Base-by-base conservation (phyloP, 2,888 invertebrate species). In the Nesidiocoris tenuis region DNA sequence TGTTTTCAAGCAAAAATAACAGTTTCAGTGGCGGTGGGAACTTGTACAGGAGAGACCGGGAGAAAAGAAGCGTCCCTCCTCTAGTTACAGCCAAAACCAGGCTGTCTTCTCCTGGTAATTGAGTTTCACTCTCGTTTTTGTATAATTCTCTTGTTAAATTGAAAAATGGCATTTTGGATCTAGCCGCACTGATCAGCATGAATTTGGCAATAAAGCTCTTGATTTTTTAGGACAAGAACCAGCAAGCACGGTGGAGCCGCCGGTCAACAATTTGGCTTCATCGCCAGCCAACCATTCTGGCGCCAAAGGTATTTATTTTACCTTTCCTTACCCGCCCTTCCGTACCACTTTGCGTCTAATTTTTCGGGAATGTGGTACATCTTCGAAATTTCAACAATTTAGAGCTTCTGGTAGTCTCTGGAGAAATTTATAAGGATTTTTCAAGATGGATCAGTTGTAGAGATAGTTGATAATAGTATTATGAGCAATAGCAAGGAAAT, bases 11-110 rank as follows among this genome's bases (percentile, higher is more conserved):
- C n/a, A n/a, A n/a, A n/a, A n/a, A n/a, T n/a, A n/a, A n/a, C n/a
- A n/a, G n/a, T n/a, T 78, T 54, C 66, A 81, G 81, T 55, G 80
- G 80, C 54, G 56, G 77, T 61, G 81, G 81, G 5, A 80, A 81
- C 71, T 77, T 81, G 72, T 81, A 81, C 64, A 79, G 79, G 68
- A 88, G 89, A 78, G 92, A 92, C 81, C 87, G 91, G 56, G 92
- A 91, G 82, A 92, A 92, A 82, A 70, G 75, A 54, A 75, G 59
- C 18, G n/a, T 23, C 23, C 57, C 23, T 25, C 22, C 59, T n/a
- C 3, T n/a, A 17, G n/a, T n/a, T 5, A 17, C 59, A 19, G 23
- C 57, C n/a, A 68, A 57, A 56, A 18, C 68, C n/a, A 19, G 68
- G 16, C 57, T 22, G 17, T 68, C 68, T 7, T 24, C 68, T 12